These are phyloP conservation scores for Perccottus glenii DNA, from an alignment of 2,113 vertebrate species.

Conservation along the genomic window DNA sequence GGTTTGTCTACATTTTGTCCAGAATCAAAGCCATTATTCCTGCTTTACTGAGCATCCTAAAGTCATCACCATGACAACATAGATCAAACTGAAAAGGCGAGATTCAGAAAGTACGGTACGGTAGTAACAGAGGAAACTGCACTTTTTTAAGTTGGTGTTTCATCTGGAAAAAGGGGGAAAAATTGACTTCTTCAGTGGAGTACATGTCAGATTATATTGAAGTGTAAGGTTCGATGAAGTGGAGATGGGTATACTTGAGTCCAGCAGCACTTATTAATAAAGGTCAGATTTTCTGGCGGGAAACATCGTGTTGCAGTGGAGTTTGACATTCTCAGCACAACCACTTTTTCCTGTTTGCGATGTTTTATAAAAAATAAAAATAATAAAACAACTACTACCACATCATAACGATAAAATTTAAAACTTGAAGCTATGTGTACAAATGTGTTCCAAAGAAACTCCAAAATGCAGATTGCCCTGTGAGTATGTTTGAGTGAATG, in stretches of 20 bases:
- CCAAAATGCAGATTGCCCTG: slow-evolving; percentile 20
- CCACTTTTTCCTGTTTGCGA: slow-evolving; percentile 11
- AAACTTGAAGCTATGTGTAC: slow-evolving; percentile 20
- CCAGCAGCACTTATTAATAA: not conserved
- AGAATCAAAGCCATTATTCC: slow-evolving; percentile 47
- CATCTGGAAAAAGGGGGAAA: slow-evolving; percentile 11
- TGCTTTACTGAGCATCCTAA: slow-evolving; percentile 16
- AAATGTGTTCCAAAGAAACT: slow-evolving; percentile 60
- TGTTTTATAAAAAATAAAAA: not conserved
- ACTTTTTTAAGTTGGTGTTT: slow-evolving; percentile 23
- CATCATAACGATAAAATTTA: not conserved
- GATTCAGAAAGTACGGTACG: slow-evolving; percentile 29
- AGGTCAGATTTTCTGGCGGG: not conserved
- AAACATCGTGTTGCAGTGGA: slow-evolving; percentile 9
- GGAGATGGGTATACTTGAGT: no score
- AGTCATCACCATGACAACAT: slow-evolving; percentile 38
- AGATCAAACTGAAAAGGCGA: slow-evolving; percentile 13
- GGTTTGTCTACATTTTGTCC: slow-evolving; percentile 8
- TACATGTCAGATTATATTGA: not conserved
- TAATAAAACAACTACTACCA: not conserved
- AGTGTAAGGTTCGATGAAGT: not conserved
- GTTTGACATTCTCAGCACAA: slow-evolving; percentile 23
- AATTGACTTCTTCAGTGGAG: not conserved
- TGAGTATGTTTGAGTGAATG: slow-evolving; percentile 17
- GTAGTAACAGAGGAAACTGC: slow-evolving; percentile 9